Percentiles rank a stretch among this genome's conserved stretches.
Conservation (phyloP, 1,140 invertebrate species). For the Parapsyche elsis region DNA sequence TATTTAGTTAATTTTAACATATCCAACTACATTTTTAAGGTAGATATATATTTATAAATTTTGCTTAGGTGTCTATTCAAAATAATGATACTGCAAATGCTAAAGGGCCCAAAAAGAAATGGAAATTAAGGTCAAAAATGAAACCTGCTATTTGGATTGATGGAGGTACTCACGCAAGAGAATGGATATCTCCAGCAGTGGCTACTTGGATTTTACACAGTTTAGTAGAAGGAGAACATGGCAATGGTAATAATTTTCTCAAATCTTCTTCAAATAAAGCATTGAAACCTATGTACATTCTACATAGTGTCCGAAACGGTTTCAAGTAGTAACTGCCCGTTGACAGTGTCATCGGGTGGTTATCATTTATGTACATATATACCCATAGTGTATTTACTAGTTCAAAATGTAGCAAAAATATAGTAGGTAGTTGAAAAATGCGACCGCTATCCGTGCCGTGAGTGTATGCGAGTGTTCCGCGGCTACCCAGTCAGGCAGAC, state of each 20-base stretch:
- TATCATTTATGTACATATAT: no score
- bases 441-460: no score
- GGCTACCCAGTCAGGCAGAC: no score
- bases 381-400: no score
- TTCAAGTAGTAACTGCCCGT: no score
- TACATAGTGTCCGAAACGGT: no score
- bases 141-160: conserved; percentile 75
- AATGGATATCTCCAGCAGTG: conserved; percentile 88
- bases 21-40: not conserved
- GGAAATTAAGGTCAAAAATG: conserved; percentile 62
- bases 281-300: no score
- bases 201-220: conserved; percentile 82
- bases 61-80: conserved; percentile 59
- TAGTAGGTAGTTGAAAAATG: no score
- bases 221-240: conserved; percentile 74
- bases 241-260: conserved; percentile 61
- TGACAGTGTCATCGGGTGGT: no score
- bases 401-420: no score
- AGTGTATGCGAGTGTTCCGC: no score
- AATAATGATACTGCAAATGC: conserved; percentile 57
- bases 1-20: conserved; percentile 53
- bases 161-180: conserved; percentile 81
- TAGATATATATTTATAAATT: not conserved
- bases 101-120: conserved; percentile 62
- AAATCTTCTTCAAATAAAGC: not conserved